These are phyloP conservation scores for Sparus aurata DNA, from an alignment of 2,797 vertebrate genomes.

Conservation along the genomic window DNA sequence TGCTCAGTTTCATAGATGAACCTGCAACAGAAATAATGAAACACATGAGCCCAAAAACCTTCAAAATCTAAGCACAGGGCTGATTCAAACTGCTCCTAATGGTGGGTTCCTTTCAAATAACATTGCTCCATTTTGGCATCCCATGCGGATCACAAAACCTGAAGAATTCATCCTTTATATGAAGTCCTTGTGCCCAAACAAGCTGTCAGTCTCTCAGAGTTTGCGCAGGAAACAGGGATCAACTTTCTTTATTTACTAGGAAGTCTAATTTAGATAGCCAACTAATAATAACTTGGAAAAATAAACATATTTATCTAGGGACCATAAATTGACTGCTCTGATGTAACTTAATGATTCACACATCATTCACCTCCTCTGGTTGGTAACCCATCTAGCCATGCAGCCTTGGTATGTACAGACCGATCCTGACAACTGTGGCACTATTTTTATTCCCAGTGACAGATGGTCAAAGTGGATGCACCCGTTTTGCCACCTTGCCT, in stretches of 20 bases:
- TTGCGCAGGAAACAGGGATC: constrained; percentile 9
- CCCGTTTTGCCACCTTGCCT: constrained; percentile 70
- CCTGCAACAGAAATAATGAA: constrained; percentile 77
- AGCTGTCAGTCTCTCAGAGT: neutral
- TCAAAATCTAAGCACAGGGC: neutral
- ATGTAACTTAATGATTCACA: constrained; percentile 30
- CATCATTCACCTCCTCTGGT: constrained; percentile 39
- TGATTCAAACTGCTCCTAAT: neutral
- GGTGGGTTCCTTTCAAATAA: constrained; percentile 6
- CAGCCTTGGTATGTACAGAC: constrained; percentile 52
- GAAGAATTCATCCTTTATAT: neutral
- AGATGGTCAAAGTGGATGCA: constrained; percentile 80
- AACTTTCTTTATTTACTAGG: neutral
- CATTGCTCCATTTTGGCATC: neutral
- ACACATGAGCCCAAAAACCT: neutral
- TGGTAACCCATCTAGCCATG: constrained; percentile 44
- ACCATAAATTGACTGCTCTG: constrained; percentile 1
- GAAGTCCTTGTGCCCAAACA: neutral
- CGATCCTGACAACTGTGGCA: constrained; percentile 71
- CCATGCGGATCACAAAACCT: neutral
- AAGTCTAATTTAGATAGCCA: neutral
- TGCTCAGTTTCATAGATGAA: constrained; percentile 99
- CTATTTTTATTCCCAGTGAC: constrained; percentile 81
- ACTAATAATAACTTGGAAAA: neutral
- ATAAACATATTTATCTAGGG: neutral